These are phyloP conservation scores for Rachycentron canadum DNA, from an alignment of 2,797 vertebrate genomes.

Conservation along the genomic window DNA sequence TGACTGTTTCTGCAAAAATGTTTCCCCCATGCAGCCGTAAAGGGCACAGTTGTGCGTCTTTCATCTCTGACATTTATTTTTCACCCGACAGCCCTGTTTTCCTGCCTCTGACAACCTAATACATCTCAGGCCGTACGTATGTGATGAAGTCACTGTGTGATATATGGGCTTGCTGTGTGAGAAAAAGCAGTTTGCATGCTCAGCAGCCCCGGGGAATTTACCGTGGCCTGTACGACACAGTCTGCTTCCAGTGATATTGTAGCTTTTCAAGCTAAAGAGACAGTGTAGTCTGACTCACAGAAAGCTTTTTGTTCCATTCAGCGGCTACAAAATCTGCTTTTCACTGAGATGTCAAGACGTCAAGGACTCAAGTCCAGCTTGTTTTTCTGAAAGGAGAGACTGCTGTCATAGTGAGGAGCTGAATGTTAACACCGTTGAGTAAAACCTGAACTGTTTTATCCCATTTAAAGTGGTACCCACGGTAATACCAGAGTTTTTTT, in stretches of 20 bases:
- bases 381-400: slow-evolving; percentile 47
- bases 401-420: slow-evolving; percentile 15
- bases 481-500: neutral
- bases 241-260: slow-evolving; percentile 46
- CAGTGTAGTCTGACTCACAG: slow-evolving; percentile 47
- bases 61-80: slow-evolving; percentile 62
- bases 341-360: slow-evolving; percentile 43
- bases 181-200: slow-evolving; percentile 67
- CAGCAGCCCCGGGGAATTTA: slow-evolving; percentile 40
- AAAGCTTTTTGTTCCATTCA: slow-evolving; percentile 61
- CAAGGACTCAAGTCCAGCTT: slow-evolving; percentile 43
- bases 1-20: slow-evolving; percentile 2
- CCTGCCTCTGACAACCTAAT: slow-evolving; percentile 62
- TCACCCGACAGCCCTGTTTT: slow-evolving; percentile 59
- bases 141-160: slow-evolving; percentile 73
- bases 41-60: slow-evolving; percentile 50
- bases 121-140: slow-evolving; percentile 43
- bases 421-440: slow-evolving; percentile 26
- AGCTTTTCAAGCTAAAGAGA: slow-evolving; percentile 26
- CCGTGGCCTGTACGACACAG: slow-evolving; percentile 22
- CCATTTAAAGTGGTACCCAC: neutral
- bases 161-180: slow-evolving; percentile 59
- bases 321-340: slow-evolving; percentile 49
- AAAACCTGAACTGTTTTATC: slow-evolving; percentile 12
- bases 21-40: slow-evolving; percentile 16